Evolutionary conservation across 2,797 vertebrate species (phyloP), one percentile per base, ranked within the genome.

Genomic region (Eleutherodactylus coqui): DNA sequence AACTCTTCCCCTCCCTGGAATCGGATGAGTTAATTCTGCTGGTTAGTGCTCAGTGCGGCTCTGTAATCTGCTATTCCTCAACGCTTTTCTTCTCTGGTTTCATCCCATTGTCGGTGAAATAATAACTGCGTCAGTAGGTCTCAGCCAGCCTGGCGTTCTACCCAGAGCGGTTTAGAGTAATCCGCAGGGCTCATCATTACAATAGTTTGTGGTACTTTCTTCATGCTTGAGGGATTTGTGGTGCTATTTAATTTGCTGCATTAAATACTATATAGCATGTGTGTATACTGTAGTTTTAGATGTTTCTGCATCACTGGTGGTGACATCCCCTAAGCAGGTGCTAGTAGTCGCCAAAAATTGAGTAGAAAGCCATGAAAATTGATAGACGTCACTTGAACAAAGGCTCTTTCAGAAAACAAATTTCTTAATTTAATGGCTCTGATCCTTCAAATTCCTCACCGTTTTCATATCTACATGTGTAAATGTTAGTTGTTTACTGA

Each of bases 1-100:
- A 69, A 82, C 45, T n/a, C n/a, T n/a, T n/a, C n/a, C n/a, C n/a
- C 79, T 32, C 43, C 4, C n/a, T 82, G 79, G 62, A 69, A 27
- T 36, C 60, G 5, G 47, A 82, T 69, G 79, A 70, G 79, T 82
- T 82, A 81, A 81, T 67, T 8, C 11, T 14, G 32, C 75, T 6
- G 51, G 41, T 51, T 36, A 14, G 47, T n/a, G 32, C 34, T 51
- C 19, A 5, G 45, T 9, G 62, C 29, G 1, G 27, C 45, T 27
- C 62, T 53, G 45, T 82, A 82, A 82, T 82, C 62, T 53, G 29
- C 62, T 82, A 45, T n/a, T 82, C 79, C 79, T 69, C 47, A 36
- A 51, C 19, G 32, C 32, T 64, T 79, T 38, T 53, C 43, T 82
- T 69, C 64, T 82, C 79, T 53, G 47, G 79, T 69, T 82, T 53